Base-by-base conservation (phyloP, 2,797 vertebrate genomes). In the Limnodromus scolopaceus region DNA sequence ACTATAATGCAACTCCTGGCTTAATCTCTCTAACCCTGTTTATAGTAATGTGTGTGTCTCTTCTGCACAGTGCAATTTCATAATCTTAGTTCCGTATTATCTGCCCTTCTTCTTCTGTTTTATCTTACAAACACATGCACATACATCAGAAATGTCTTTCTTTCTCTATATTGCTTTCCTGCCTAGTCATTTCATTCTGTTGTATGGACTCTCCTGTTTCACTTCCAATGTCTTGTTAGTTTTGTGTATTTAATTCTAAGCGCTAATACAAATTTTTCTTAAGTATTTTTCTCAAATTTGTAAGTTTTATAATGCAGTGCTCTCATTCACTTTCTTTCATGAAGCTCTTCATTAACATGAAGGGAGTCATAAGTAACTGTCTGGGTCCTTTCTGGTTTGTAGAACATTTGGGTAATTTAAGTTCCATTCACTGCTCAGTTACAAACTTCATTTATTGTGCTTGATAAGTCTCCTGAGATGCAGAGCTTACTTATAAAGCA, bases 171-270 rank as follows among this genome's bases (percentile, higher is more conserved):
- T 58, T 15, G 5, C 9, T 34, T 46, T 79, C 19, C 25, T 80
- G 9, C 39, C 15, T n/a, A 28, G 14, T 45, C 0, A 1, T 36
- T 54, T 45, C 6, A 16, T 84, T 88, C 45, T 25, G 8, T 69
- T 28, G 5, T 3, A 14, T 22, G 4, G 2, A 11, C 4, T 46
- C 2, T 66, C 13, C 48, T 51, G 7, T 84, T 68, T 60, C 11
- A n/a, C 17, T 55, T 83, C 22, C 0, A 0, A 41, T 11, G 18
- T 54, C 58, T 65, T 65, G 2, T 3, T 76, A 24, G 6, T 32
- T n/a, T 61, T 2, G 1, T 25, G 9, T 32, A 12, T 34, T 72
- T 51, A 55, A 38, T 34, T 66, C 20, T 32, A 45, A 71, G 5
- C 45, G 15, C 9, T 76, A 20, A 9, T n/a, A 61, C 23, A 79